Conservation (phyloP, 2,113 vertebrate genomes). For the Gyps fulvus region DNA sequence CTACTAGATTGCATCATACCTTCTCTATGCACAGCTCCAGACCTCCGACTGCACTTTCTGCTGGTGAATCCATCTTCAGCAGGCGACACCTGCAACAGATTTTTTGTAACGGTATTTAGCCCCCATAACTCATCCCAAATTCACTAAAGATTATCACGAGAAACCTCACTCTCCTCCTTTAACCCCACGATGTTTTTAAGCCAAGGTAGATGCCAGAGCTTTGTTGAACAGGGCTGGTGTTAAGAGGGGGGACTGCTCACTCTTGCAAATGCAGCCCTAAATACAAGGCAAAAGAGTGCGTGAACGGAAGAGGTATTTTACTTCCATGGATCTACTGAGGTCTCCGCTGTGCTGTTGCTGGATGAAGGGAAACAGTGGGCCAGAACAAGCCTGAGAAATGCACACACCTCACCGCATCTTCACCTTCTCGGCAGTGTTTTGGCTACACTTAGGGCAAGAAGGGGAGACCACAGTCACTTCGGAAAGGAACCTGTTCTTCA, state of each 20-base stretch:
- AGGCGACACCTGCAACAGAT: background rate
- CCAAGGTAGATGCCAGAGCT: background rate
- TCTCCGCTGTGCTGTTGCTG: background rate
- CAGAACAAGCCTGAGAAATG: background rate
- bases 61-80: background rate
- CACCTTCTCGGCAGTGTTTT: background rate
- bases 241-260: accelerated
- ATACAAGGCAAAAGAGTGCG: accelerated
- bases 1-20: background rate
- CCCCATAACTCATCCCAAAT: background rate
- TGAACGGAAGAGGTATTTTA: background rate
- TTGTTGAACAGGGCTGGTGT: background rate
- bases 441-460: accelerated
- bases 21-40: background rate
- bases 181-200: background rate
- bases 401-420: accelerated
- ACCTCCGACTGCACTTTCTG: background rate
- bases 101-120: accelerated
- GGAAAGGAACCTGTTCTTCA: background rate
- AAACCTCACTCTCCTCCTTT: background rate
- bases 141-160: accelerated
- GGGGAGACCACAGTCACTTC: accelerated
- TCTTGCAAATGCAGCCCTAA: background rate
- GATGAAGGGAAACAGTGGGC: background rate
- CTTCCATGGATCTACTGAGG: too few relatives aligned